Percentiles rank a stretch among this genome's conserved stretches.
Evolutionary conservation across 2,113 vertebrate species (phyloP).

Genomic region (Spheniscus mendiculus): DNA sequence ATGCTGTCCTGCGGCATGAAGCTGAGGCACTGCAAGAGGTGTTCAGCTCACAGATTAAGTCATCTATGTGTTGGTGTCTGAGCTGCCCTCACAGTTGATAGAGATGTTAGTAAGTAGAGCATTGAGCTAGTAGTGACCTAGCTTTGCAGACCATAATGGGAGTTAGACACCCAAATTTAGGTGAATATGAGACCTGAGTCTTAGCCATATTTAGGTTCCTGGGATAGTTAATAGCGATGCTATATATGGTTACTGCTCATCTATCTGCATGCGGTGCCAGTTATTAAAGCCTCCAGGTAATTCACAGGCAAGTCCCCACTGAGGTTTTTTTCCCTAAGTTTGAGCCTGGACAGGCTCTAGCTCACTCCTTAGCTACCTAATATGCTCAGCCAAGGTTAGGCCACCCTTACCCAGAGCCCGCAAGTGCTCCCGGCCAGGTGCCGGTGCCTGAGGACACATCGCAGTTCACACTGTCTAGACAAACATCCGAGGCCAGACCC

Average conservation of each 20-base stretch:
- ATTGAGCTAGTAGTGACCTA: background rate
- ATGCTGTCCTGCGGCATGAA: background rate
- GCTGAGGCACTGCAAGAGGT: rapidly evolving
- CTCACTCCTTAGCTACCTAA: background rate
- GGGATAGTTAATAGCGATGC: background rate
- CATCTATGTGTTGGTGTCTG: rapidly evolving
- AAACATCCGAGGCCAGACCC: background rate
- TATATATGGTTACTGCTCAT: background rate
- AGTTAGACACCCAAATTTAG: background rate
- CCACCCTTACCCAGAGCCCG: background rate
- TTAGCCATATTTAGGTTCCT: background rate
- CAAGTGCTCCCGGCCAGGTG: background rate
- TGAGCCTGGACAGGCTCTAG: background rate
- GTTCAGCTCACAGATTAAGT: background rate
- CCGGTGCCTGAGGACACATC: background rate
- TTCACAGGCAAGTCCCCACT: background rate
- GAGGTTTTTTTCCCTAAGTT: background rate
- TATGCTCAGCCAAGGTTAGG: background rate
- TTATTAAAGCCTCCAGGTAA: background rate
- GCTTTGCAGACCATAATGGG: background rate
- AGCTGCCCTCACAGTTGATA: background rate
- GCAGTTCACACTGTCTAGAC: background rate
- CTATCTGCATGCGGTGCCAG: background rate
- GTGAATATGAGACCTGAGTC: background rate
- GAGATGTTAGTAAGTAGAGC: background rate